Evolutionary conservation across 2,888 invertebrate species (phyloP).

Genomic region (Malthinus flaveolus): DNA sequence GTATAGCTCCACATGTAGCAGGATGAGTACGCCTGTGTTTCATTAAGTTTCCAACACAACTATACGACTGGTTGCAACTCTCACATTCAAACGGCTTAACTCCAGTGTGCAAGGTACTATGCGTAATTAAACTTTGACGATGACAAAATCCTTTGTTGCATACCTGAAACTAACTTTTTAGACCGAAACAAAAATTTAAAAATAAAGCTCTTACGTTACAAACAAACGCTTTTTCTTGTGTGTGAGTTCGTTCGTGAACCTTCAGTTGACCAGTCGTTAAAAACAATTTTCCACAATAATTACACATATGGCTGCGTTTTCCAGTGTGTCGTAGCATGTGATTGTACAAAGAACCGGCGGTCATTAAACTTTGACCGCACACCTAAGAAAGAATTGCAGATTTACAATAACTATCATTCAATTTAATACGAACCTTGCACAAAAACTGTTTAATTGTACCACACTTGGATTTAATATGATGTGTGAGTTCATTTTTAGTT

Average conservation of each 20-base stretch:
- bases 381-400: conserved; percentile 28
- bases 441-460: conserved; percentile 52
- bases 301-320: conserved; percentile 43
- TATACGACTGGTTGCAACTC: conserved; percentile 55
- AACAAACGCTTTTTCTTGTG: conserved; percentile 47
- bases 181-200: background rate
- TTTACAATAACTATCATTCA: background rate
- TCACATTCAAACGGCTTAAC: conserved; percentile 58
- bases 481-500: conserved; percentile 50
- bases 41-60: conserved; percentile 56
- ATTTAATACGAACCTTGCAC: conserved; percentile 43
- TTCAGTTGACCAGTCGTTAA: conserved; percentile 46
- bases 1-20: conserved; percentile 53
- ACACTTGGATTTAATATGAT: conserved; percentile 51
- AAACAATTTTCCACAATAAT: conserved; percentile 49
- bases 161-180: conserved; percentile 43
- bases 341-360: conserved; percentile 45
- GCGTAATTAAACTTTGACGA: conserved; percentile 57
- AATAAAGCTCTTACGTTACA: conserved; percentile 41
- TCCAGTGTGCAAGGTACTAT: conserved; percentile 56
- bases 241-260: conserved; percentile 49
- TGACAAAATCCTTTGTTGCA: conserved; percentile 57
- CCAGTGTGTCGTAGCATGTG: conserved; percentile 47
- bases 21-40: conserved; percentile 57
- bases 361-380: conserved; percentile 46